phyloP scores from a whole-genome alignment of 2,888 invertebrate species.

The Lasius platythorax region DNA sequence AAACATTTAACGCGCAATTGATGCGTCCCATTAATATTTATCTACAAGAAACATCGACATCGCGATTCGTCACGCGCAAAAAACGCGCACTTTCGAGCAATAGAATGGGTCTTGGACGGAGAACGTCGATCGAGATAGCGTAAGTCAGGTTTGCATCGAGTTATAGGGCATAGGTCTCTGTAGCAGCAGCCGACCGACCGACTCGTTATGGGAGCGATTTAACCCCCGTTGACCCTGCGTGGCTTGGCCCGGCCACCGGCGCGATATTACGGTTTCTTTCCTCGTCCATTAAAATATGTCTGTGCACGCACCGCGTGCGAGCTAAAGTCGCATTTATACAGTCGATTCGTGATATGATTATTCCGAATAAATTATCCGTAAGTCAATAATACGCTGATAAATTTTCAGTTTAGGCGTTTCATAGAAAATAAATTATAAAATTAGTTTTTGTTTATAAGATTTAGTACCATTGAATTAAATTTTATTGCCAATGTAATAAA shows the following conservation, averaged over 20 bases:
- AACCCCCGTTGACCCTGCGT: constrained; percentile 82
- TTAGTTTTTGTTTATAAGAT: not conserved
- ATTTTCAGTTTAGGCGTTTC: not conserved
- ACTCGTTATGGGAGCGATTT: constrained; percentile 81
- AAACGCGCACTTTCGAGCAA: not conserved
- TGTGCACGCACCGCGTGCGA: constrained; percentile 22
- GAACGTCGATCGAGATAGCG: constrained; percentile 24
- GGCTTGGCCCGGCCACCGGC: constrained; percentile 54
- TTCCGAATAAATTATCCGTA: constrained; percentile 10
- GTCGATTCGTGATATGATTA: constrained; percentile 5
- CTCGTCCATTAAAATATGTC: constrained; percentile 56
- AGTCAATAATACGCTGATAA: not conserved
- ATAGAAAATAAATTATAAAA: constrained; percentile 2
- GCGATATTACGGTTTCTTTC: constrained; percentile 61
- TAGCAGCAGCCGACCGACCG: constrained; percentile 69
- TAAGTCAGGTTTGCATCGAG: constrained; percentile 52
- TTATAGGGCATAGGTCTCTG: constrained; percentile 70
- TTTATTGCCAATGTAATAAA: not conserved
- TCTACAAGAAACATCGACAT: constrained; percentile 3
- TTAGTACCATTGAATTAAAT: not conserved
- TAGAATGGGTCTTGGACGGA: not conserved
- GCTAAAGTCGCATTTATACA: constrained; percentile 41
- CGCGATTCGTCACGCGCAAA: constrained; percentile 41
- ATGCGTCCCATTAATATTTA: constrained; percentile 37
- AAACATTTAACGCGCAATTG: constrained; percentile 16